Percentiles rank a stretch among this genome's conserved stretches.
These are phyloP conservation scores for Podarcis muralis DNA, from an alignment of 2,113 vertebrate species.

Conservation along the genomic window DNA sequence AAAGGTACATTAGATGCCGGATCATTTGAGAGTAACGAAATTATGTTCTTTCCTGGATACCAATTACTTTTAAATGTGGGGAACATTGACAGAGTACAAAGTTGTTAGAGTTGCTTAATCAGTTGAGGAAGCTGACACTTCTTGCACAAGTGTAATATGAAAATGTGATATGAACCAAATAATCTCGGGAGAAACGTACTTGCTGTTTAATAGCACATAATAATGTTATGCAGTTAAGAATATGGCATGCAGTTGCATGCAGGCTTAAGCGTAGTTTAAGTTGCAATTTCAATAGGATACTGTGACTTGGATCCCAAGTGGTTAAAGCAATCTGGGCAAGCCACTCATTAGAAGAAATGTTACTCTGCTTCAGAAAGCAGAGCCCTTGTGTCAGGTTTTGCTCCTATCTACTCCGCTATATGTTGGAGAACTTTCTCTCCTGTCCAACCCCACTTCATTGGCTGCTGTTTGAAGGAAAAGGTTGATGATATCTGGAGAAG, in stretches of 20 bases:
- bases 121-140: constrained; percentile 21
- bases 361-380: background rate
- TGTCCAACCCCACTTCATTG: background rate
- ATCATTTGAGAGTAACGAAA: background rate
- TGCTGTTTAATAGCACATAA: background rate
- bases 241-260: background rate
- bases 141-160: constrained; percentile 3
- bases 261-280: background rate
- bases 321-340: background rate
- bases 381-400: background rate
- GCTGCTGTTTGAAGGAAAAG: background rate
- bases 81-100: constrained; percentile 13
- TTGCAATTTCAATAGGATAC: background rate
- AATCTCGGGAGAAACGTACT: constrained; percentile 19
- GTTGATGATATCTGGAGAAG: background rate
- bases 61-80: background rate
- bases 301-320: background rate
- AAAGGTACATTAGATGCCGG: background rate
- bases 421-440: background rate
- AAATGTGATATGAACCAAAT: constrained; percentile 22
- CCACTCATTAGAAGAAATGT: background rate
- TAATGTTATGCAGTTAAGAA: background rate
- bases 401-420: background rate
- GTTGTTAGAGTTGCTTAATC: constrained; percentile 9
- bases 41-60: constrained; percentile 21